Evolutionary conservation across 1,140 invertebrate genomes (phyloP).

Genomic region (Frieseomelitta varia): DNA sequence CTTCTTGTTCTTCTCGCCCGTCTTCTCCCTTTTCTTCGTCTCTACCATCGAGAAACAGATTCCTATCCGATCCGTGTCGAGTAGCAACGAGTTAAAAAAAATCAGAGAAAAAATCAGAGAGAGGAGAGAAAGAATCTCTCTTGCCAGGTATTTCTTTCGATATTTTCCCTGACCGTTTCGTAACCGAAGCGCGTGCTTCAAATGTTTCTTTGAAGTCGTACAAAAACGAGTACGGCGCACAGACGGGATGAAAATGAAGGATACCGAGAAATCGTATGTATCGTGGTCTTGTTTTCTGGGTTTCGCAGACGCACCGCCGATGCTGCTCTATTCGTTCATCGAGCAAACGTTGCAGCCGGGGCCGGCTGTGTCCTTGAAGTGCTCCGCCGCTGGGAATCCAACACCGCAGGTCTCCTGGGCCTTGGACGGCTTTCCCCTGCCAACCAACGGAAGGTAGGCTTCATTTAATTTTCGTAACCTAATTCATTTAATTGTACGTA

Average conservation of each 20-base stretch:
- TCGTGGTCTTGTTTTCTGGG: background rate
- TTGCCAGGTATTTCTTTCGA: background rate
- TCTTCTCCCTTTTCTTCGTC: background rate
- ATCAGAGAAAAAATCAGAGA: no score
- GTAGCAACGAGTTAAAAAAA: background rate
- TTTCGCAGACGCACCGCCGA: conserved; percentile 91
- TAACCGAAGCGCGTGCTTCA: background rate
- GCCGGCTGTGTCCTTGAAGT: conserved; percentile 92
- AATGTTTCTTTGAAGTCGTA: conserved; percentile 39
- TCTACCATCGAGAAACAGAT: no score
- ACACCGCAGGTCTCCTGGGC: conserved; percentile 92
- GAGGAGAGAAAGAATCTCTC: background rate
- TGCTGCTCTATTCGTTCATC: conserved; percentile 91
- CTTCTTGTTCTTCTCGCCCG: background rate
- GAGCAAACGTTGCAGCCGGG: conserved; percentile 92
- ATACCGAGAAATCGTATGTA: background rate
- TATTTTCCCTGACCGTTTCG: background rate
- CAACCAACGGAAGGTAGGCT: conserved; percentile 87
- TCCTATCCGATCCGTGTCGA: background rate
- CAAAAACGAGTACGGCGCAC: background rate
- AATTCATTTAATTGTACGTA: conserved; percentile 33
- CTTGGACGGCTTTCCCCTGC: conserved; percentile 90
- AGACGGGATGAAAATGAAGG: background rate
- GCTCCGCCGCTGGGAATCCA: conserved; percentile 92
- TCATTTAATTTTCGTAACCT: conserved; percentile 42